Base-by-base conservation (phyloP, 2,797 vertebrate genomes). In the Streptopelia turtur region DNA sequence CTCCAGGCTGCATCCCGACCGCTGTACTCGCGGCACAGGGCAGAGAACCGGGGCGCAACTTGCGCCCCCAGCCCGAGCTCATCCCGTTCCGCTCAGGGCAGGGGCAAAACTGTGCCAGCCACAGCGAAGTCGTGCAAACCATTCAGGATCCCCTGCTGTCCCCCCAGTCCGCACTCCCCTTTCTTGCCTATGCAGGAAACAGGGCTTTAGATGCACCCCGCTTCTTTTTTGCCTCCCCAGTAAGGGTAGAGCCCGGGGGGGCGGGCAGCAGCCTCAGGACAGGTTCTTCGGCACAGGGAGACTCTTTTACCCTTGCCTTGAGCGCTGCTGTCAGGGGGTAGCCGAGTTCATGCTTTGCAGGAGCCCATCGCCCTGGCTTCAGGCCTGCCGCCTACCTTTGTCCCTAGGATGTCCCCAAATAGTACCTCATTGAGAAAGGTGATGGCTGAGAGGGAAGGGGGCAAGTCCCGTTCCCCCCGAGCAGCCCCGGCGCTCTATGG, bases 391-490 rank as follows among this genome's bases (percentile, higher is more conserved):
- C 61, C 25, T n/a, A 72, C 16, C 39, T 60, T 76, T 37, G 43
- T 21, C 20, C 35, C 60, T 39, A 39, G 6, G 3, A 2, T 3
- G 16, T 18, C 21, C 7, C 3, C 7, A 21, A 5, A 43, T 0
- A 37, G 21, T 49, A 18, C 17, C 47, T 75, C 33, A 11, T 1
- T 47, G 43, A 27, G 65, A 22, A 87, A 45, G n/a, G 4, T 31
- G 18, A 8, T 28, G 25, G 15, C 20, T 83, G 60, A 69, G 71
- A 63, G 3, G 22, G 27, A 66, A 80, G 9, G 11, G 13, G 9
- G 3, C 20, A 69, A 24, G 23, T 56, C 20, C 13, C 1, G 1
- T 1, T 1, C 5, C 6, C 7, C 18, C 10, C 7, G 8, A n/a
- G 3, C 6, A 4, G 10, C 14, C 21, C 4, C 22, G 13, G 35